A percentile compares a stretch with the other conserved stretches of the same genome.
These are phyloP conservation scores for Cantharis lateralis DNA, from an alignment of 2,888 invertebrate genomes.

Conservation along the genomic window DNA sequence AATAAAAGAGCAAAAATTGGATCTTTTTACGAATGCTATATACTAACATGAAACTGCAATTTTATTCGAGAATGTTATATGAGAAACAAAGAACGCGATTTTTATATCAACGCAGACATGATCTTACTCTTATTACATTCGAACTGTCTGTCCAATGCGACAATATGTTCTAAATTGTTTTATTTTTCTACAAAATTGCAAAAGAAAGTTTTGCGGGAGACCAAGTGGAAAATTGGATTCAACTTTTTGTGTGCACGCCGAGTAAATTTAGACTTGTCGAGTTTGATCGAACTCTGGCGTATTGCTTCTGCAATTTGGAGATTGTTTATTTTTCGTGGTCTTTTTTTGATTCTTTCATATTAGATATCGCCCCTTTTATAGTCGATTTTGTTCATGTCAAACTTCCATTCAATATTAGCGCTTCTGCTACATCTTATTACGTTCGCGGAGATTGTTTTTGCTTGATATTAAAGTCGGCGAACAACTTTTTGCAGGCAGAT, in stretches of 20 bases:
- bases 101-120: conserved; percentile 35
- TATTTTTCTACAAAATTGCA: conserved; percentile 49
- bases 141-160: conserved; percentile 41
- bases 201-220: conserved; percentile 51
- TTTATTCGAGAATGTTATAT: conserved; percentile 29
- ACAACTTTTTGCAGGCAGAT: conserved; percentile 3
- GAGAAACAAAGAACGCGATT: conserved; percentile 28
- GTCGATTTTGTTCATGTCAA: conserved; percentile 23
- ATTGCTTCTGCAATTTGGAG: conserved; percentile 30
- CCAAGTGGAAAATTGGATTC: conserved; percentile 53
- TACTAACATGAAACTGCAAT: conserved; percentile 32
- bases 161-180: conserved; percentile 52
- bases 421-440: conserved; percentile 23
- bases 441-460: conserved; percentile 21
- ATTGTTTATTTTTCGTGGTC: conserved; percentile 31
- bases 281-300: conserved; percentile 30
- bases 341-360: conserved; percentile 27
- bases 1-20: conserved; percentile 24
- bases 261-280: conserved; percentile 32
- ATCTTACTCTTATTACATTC: conserved; percentile 37
- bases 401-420: conserved; percentile 22
- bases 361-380: conserved; percentile 24
- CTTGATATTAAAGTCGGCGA: conserved; percentile 8
- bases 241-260: conserved; percentile 45
- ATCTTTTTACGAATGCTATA: conserved; percentile 7